phyloP scores from a whole-genome alignment of 2,113 vertebrate species.

The Galeopterus variegatus region DNA sequence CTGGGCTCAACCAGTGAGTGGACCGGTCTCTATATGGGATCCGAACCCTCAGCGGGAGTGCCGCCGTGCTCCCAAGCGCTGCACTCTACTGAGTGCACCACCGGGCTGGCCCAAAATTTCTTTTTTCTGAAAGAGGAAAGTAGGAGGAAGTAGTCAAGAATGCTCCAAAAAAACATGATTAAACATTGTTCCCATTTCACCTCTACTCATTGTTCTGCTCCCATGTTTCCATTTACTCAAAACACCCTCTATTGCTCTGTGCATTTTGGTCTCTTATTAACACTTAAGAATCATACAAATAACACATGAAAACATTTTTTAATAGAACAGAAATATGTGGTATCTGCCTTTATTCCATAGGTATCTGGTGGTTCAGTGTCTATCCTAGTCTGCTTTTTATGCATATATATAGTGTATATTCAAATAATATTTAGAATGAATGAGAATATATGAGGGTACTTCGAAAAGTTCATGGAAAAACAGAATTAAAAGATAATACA shows the following conservation, averaged over 20 bases:
- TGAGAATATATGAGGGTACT: not conserved
- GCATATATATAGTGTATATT: not conserved
- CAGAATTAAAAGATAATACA: too few relatives aligned
- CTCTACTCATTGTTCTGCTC: not conserved
- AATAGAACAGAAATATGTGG: not conserved
- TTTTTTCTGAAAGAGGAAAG: conserved; percentile 32
- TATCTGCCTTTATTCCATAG: not conserved
- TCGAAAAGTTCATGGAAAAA: too few relatives aligned
- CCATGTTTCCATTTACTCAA: not conserved
- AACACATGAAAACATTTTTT: not conserved
- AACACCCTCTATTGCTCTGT: not conserved
- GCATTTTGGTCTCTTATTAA: not conserved
- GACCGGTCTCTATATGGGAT: too few relatives aligned
- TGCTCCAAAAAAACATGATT: not conserved
- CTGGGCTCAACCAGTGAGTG: too few relatives aligned
- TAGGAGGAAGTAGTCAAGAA: conserved; percentile 2
- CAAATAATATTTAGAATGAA: conserved; percentile 39
- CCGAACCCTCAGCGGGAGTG: too few relatives aligned
- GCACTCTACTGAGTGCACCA: too few relatives aligned
- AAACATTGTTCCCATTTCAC: not conserved
- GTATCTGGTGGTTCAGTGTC: not conserved
- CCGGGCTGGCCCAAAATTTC: too few relatives aligned
- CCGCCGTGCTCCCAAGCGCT: too few relatives aligned
- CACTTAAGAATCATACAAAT: not conserved
- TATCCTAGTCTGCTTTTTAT: not conserved